Percentiles rank a stretch among this genome's conserved stretches.
These are phyloP conservation scores for Leptopterna dolabrata DNA, from an alignment of 2,888 invertebrate species.

Conservation along the genomic window DNA sequence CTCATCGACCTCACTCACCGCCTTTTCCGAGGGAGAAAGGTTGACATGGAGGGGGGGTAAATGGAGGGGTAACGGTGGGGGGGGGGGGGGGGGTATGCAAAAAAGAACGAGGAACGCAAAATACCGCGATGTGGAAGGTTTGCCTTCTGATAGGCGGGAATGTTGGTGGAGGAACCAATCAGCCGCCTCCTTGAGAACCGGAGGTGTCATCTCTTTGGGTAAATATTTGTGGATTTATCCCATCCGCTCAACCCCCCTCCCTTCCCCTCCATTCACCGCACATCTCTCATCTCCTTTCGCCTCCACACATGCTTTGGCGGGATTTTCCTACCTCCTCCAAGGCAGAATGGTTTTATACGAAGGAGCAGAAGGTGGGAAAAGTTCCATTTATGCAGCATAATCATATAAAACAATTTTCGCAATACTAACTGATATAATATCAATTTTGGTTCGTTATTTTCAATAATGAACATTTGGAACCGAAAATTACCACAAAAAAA, in stretches of 20 bases:
- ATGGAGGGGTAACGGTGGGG: background rate
- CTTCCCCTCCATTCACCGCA: background rate
- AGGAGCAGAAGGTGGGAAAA: background rate
- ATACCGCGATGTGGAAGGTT: constrained; percentile 5
- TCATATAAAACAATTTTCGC: too few species aligned
- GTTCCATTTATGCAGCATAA: too few species aligned
- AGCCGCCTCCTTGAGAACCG: constrained; percentile 37
- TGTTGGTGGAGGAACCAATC: constrained; percentile 19
- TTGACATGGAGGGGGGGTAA: background rate
- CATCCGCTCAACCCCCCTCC: background rate
- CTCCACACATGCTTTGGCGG: background rate
- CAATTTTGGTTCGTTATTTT: too few species aligned
- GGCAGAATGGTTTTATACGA: constrained; percentile 44
- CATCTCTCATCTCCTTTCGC: too few species aligned
- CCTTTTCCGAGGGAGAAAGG: background rate
- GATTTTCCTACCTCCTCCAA: background rate
- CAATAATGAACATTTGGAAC: too few species aligned
- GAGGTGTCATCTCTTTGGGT: constrained; percentile 50
- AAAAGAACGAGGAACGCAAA: background rate
- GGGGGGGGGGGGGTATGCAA: too few species aligned
- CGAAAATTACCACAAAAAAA: too few species aligned
- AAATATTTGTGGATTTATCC: constrained; percentile 52
- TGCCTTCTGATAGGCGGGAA: background rate
- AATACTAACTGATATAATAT: too few species aligned
- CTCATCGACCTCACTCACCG: too few species aligned